Base-by-base conservation (phyloP, 2,113 vertebrate species). In the Pithys albifrons region DNA sequence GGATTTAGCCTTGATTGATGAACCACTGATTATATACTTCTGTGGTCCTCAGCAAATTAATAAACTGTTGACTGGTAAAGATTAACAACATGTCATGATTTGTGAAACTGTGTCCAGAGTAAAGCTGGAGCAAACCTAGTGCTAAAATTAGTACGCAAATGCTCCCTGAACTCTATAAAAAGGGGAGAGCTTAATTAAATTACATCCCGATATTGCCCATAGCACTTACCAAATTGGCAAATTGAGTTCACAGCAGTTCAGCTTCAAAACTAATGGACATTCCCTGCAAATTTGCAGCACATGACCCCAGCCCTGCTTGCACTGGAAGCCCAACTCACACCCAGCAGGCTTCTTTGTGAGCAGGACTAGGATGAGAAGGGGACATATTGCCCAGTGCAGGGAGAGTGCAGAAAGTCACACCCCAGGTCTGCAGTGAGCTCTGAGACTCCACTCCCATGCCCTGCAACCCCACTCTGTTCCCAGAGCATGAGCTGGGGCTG, bases 21-120 rank as follows among this genome's bases (percentile, higher is more conserved):
- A 96, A 96, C 91, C 95, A 49, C 78, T 96, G 95, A 96, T 97
- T 94, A 96, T 95, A 95, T 96, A 96, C 91, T 95, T 97, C 94
- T 95, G 94, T 95, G 62, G 87, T 91, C 78, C 84, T 82, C 3
- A 8, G 95, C 89, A 97, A 95, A 96, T 97, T 96, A 97, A 96
- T 97, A 97, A 96, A 95, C 91, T 95, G 95, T 95, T 97, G 96
- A 96, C 94, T 96, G 93, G 91, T 96, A 73, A 86, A 96, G 95
- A 97, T 97, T 97, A 96, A 95, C 96, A 97, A 69, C 96, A 84
- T 87, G 96, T 96, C 95, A 81, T 61, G 89, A 89, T 87, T 93
- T 67, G 91, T 13, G 41, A 91, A 96, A 89, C 37, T 62, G 80
- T 31, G 78, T 91, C 84, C 87, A 75, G 77, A 78, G 91, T 33